phyloP scores from a whole-genome alignment of 30 jellyfish, hydroid and myxozoan genomes.

The Cassiopea andromeda region DNA sequence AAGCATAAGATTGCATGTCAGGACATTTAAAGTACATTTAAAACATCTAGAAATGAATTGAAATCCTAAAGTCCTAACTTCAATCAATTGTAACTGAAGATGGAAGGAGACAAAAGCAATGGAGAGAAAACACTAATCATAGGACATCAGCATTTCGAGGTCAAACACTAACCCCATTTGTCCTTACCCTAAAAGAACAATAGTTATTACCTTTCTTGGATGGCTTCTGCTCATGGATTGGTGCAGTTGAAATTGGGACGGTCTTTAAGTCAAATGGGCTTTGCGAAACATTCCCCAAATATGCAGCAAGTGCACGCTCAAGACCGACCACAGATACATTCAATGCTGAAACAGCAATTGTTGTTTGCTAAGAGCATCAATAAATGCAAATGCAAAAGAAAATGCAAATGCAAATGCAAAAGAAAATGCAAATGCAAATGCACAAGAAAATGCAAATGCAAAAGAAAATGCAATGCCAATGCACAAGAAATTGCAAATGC shows the following conservation, averaged over 20 bases:
- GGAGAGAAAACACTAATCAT: no score
- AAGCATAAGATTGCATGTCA: no score
- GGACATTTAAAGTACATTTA: no score
- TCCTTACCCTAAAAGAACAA: not conserved
- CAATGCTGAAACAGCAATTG: slow-evolving; percentile 65
- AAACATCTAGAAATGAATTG: no score
- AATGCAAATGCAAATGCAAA: not conserved
- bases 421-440: no score
- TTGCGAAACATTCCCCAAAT: slow-evolving; percentile 77
- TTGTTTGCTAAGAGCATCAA: not conserved
- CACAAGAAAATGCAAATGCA: no score
- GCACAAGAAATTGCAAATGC: not conserved
- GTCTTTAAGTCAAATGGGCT: slow-evolving; percentile 94
- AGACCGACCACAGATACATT: slow-evolving; percentile 98
- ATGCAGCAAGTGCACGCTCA: slow-evolving; percentile 94
- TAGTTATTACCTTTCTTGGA: slow-evolving; percentile 71
- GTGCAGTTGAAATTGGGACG: slow-evolving; percentile 97
- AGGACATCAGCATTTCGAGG: no score
- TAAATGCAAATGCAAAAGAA: not conserved
- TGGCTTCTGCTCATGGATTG: slow-evolving; percentile 95
- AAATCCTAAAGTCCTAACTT: no score
- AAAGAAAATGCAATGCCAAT: no score
- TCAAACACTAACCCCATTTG: no score
- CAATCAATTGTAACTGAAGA: no score
- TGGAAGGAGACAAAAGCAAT: no score